Conservation (phyloP, 2,797 vertebrate genomes). For the Neopelma chrysocephalum region DNA sequence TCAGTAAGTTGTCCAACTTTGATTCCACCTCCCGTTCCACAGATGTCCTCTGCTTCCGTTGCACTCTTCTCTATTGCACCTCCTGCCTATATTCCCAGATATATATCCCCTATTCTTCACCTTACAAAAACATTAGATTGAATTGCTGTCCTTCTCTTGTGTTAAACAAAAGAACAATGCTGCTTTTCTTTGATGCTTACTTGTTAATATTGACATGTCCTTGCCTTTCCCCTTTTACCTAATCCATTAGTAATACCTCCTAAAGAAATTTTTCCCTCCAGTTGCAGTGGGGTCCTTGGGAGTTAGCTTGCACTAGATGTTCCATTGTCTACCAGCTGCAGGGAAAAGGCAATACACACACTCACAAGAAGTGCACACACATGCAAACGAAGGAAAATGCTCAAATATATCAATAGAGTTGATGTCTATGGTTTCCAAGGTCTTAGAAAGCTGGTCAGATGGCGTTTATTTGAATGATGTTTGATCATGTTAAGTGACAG, state of each 20-base stretch:
- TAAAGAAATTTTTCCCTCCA: neutral
- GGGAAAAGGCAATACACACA: neutral
- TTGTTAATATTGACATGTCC: neutral
- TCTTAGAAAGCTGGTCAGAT: neutral
- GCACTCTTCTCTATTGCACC: conserved; percentile 22
- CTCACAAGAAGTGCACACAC: neutral
- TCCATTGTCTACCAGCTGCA: neutral
- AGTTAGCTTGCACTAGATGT: neutral
- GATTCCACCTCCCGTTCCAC: conserved; percentile 17
- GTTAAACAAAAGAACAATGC: conserved; percentile 16
- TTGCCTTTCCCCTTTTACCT: neutral
- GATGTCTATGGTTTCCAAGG: neutral
- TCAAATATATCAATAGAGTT: neutral
- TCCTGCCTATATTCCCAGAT: neutral
- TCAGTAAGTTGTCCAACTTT: neutral
- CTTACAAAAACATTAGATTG: conserved; percentile 1
- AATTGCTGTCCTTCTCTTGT: neutral
- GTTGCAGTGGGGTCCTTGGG: neutral
- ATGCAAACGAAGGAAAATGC: neutral
- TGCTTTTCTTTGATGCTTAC: conserved; percentile 16
- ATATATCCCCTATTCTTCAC: neutral
- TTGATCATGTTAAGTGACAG: neutral
- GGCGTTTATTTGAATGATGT: neutral
- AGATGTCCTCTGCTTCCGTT: conserved; percentile 18
- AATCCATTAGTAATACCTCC: neutral